Percentiles rank a stretch among this genome's conserved stretches.
Conservation (phyloP, 2,797 vertebrate species). For the Sebastes jordani region DNA sequence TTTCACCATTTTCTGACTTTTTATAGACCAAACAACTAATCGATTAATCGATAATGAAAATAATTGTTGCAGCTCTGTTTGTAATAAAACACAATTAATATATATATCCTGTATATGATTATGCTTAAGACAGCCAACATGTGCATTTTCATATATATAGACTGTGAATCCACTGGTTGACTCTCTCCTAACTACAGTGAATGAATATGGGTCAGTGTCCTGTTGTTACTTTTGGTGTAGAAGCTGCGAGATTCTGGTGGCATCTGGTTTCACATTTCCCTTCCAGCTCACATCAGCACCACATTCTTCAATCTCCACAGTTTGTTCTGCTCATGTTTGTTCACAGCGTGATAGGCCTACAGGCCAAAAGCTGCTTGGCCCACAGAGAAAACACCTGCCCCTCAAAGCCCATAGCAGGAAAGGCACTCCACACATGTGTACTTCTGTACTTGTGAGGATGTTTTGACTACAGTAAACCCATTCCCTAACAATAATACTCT, state of each 20-base stretch:
- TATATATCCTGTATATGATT: neutral
- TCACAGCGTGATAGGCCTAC: slow-evolving; percentile 54
- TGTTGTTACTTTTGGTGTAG: slow-evolving; percentile 14
- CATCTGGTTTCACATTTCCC: slow-evolving; percentile 45
- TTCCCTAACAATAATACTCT: slow-evolving; percentile 5
- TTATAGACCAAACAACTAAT: too few relatives aligned
- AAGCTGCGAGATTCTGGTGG: slow-evolving; percentile 19
- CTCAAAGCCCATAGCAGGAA: slow-evolving; percentile 37
- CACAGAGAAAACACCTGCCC: slow-evolving; percentile 80
- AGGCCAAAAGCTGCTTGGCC: slow-evolving; percentile 67
- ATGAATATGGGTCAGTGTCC: slow-evolving; percentile 21
- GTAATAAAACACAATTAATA: neutral
- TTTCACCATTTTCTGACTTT: too few relatives aligned
- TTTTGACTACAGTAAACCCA: neutral
- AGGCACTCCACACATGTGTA: slow-evolving; percentile 21
- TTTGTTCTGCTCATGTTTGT: slow-evolving; percentile 74
- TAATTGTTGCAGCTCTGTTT: neutral
- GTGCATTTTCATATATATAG: too few relatives aligned
- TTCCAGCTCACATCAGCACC: slow-evolving; percentile 56
- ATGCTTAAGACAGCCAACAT: neutral
- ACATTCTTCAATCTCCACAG: slow-evolving; percentile 70
- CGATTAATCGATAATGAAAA: too few relatives aligned
- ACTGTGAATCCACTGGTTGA: neutral
- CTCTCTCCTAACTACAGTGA: neutral
- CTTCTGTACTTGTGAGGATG: slow-evolving; percentile 30